These are phyloP conservation scores for Lophotriccus pileatus DNA, from an alignment of 2,797 vertebrate genomes.

Conservation along the genomic window DNA sequence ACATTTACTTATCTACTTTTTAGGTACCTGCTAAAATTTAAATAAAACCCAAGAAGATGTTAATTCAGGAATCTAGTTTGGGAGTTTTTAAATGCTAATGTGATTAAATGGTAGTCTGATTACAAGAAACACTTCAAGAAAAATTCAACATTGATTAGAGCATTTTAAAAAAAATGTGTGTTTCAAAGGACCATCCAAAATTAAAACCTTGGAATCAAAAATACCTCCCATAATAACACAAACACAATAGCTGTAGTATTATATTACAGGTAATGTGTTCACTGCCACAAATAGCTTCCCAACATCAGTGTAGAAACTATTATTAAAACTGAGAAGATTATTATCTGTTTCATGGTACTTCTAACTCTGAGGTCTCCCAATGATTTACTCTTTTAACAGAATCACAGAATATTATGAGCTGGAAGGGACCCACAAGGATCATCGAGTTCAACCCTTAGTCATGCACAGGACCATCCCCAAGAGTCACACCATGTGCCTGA, in stretches of 20 bases:
- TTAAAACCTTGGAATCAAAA: neutral
- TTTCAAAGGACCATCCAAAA: neutral
- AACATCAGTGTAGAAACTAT: neutral
- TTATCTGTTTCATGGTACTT: neutral
- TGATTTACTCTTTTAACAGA: neutral
- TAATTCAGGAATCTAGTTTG: neutral
- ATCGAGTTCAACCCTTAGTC: neutral
- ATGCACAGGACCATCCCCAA: neutral
- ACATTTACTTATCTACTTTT: neutral
- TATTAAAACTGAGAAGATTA: neutral
- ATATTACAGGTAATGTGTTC: neutral
- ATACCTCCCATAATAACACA: neutral
- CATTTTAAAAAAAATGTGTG: neutral
- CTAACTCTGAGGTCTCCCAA: neutral
- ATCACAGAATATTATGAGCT: neutral
- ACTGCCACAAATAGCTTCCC: neutral
- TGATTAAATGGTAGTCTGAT: neutral
- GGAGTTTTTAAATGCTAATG: neutral
- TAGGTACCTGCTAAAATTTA: neutral
- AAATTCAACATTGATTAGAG: neutral
- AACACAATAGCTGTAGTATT: neutral
- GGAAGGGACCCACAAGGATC: neutral
- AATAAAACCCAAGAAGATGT: neutral
- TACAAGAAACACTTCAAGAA: neutral
- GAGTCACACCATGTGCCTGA: neutral